Base-by-base conservation (phyloP, 2,113 vertebrate species). In the Microtus richardsoni region DNA sequence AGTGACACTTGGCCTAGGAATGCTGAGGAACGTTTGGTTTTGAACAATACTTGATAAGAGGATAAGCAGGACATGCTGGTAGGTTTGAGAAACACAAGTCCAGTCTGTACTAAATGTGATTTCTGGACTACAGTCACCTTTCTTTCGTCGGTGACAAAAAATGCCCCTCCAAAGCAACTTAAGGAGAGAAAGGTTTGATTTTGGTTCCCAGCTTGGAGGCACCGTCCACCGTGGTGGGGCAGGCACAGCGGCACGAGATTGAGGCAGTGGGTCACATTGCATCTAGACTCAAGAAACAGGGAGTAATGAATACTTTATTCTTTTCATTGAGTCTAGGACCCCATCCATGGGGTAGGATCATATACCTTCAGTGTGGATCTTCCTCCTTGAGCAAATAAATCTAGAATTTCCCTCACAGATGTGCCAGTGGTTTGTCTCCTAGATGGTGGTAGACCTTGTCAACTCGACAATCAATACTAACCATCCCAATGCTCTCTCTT, bases 41-140 rank as follows among this genome's bases (percentile, higher is more conserved):
- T 70, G 66, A 71, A 33, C 71, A 91, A 21, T 21, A 4, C 73
- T 77, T 82, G 41, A 52, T 11, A 36, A 41, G 22, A 73, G 71
- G 71, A 75, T n/a, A 60, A 52, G 9, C 5, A 87, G 47, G 13
- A 19, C 13, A 3, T 21, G 17, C 39, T 41, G 11, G 6, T 30
- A 21, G 11, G 58, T 47, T 5, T 17, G 21, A 64, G 36, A 71
- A 0, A 0, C 2, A 3, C 14, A 36, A 41, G 5, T 30, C 7
- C 7, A 7, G 3, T 62, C 58, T 8, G n/a, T 36, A 82, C 24
- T 79, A 52, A 52, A 33, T 66, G 62, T 21, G 28, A 44, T 41
- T 66, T 10, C 41, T 66, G 28, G 33, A 21, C 36, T 68, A 22
- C 7, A 36, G 39, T 36, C 62, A 66, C 17, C 33, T 47, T 33